phyloP scores from a whole-genome alignment of 2,888 invertebrate genomes.

The Cosmorhoe ocellata region DNA sequence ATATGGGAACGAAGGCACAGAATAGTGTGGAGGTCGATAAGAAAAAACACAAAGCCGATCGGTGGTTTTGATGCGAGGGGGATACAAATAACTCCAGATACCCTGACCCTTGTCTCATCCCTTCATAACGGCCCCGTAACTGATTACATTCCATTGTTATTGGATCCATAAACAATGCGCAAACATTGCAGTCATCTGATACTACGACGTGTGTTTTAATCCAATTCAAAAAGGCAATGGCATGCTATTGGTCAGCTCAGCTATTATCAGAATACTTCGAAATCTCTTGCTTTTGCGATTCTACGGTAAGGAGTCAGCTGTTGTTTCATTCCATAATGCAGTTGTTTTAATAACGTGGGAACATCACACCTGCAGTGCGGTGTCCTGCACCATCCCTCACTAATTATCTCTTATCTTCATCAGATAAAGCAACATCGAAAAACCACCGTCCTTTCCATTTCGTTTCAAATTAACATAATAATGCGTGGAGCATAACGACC shows the following conservation, averaged over 20 bases:
- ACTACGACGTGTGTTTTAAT: slow-evolving; percentile 27
- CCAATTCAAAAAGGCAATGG: slow-evolving; percentile 18
- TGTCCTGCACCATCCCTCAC: slow-evolving; percentile 57
- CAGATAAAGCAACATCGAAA: slow-evolving; percentile 67
- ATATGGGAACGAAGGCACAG: slow-evolving; percentile 46
- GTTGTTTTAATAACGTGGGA: slow-evolving; percentile 53
- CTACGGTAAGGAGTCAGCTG: slow-evolving; percentile 10
- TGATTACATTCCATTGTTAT: slow-evolving; percentile 75
- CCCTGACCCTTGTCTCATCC: slow-evolving; percentile 58
- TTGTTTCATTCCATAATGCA: neutral
- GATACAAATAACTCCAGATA: slow-evolving; percentile 54
- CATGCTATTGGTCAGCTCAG: slow-evolving; percentile 12
- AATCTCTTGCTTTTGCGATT: neutral
- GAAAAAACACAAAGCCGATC: slow-evolving; percentile 59
- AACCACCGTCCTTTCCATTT: slow-evolving; percentile 68
- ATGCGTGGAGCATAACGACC: slow-evolving; percentile 74
- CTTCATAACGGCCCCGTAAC: slow-evolving; percentile 60
- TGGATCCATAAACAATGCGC: slow-evolving; percentile 61
- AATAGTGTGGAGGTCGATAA: slow-evolving; percentile 41
- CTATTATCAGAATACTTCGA: neutral
- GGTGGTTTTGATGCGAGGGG: slow-evolving; percentile 51
- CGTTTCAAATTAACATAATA: slow-evolving; percentile 78
- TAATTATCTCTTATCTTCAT: slow-evolving; percentile 77
- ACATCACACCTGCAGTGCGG: slow-evolving; percentile 61
- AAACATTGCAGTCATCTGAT: slow-evolving; percentile 52